Evolutionary conservation across 1,140 invertebrate genomes (phyloP).

Genomic region (Bombus affinis): DNA sequence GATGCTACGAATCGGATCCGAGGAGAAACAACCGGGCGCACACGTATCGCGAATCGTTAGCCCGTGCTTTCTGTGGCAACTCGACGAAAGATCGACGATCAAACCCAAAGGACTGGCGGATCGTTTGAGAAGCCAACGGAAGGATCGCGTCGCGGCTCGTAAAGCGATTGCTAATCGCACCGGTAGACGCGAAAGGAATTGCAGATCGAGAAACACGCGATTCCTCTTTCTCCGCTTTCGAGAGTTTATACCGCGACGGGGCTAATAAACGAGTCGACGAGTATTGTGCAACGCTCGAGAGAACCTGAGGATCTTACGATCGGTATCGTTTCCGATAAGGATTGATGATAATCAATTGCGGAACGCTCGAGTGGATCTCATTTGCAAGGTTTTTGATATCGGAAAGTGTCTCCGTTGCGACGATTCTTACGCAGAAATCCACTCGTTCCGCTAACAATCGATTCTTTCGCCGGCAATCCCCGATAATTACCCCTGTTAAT

Average conservation of each 20-base stretch:
- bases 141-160: not conserved
- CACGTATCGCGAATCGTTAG: not conserved
- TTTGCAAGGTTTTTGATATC: slow-evolving; percentile 35
- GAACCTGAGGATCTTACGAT: slow-evolving; percentile 1
- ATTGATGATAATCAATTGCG: slow-evolving; percentile 44
- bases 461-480: not conserved
- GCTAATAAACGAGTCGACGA: slow-evolving; percentile 27
- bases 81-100: slow-evolving; percentile 49
- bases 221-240: not conserved
- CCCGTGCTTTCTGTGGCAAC: not conserved
- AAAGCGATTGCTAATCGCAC: slow-evolving; percentile 39
- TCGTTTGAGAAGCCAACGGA: slow-evolving; percentile 10
- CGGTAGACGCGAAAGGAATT: slow-evolving; percentile 39
- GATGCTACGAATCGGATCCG: not conserved
- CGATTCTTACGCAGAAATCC: slow-evolving; percentile 49
- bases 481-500: slow-evolving; percentile 51
- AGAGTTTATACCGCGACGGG: slow-evolving; percentile 3
- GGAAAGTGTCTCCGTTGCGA: slow-evolving; percentile 39
- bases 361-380: slow-evolving; percentile 12
- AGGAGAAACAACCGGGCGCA: too few relatives aligned
- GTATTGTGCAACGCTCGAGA: slow-evolving; percentile 9
- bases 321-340: slow-evolving; percentile 7
- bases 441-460: slow-evolving; percentile 31
- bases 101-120: slow-evolving; percentile 25
- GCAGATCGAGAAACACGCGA: slow-evolving; percentile 40